Evolutionary conservation across 2,113 vertebrate species (phyloP).

Genomic region (Poeciliopsis turrubarensis): DNA sequence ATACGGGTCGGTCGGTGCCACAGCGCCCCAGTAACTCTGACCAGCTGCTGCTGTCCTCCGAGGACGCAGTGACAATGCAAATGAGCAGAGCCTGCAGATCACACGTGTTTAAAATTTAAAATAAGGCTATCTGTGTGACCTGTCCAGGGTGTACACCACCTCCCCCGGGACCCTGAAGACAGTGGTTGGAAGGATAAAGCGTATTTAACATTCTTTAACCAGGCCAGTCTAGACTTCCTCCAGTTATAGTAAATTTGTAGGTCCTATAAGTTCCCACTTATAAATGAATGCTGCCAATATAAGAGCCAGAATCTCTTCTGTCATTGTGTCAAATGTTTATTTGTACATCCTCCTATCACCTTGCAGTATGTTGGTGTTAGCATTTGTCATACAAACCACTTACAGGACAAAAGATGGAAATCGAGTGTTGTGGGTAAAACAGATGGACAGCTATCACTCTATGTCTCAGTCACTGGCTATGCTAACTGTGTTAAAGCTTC

Average conservation of each 20-base stretch:
- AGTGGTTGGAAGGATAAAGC: background rate
- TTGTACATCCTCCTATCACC: background rate
- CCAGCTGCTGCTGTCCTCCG: conserved; percentile 39
- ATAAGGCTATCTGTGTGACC: no score
- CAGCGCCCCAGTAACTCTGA: background rate
- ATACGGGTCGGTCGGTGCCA: no score
- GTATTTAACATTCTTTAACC: background rate
- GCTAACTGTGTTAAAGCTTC: no score
- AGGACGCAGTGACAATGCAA: conserved; percentile 42
- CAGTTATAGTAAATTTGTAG: background rate
- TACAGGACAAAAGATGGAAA: background rate
- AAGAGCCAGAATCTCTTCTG: no score
- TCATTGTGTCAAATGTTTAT: no score
- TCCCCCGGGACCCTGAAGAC: no score
- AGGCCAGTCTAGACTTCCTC: background rate
- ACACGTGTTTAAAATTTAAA: background rate
- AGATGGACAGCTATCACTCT: no score
- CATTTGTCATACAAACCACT: background rate
- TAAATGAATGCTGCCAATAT: no score
- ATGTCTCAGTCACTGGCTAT: no score
- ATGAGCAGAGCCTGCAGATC: conserved; percentile 29
- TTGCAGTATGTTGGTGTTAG: background rate
- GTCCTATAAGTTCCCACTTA: no score
- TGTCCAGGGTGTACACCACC: no score
- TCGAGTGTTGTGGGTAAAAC: background rate